These are phyloP conservation scores for Acromyrmex heyeri DNA, from an alignment of 1,140 invertebrate species.

Conservation along the genomic window DNA sequence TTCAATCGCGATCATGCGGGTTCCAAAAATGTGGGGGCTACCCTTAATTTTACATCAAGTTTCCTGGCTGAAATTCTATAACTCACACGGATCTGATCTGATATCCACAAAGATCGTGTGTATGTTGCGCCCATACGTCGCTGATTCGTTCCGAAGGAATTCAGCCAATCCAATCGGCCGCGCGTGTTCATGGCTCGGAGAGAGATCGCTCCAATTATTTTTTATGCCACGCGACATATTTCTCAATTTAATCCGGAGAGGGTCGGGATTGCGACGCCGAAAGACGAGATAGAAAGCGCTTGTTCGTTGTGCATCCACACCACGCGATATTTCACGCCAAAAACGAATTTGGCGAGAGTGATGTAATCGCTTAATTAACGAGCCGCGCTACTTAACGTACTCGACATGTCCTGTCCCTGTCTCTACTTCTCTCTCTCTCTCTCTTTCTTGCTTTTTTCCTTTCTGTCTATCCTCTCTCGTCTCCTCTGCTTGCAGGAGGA, in stretches of 20 bases:
- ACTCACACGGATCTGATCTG: constrained; percentile 52
- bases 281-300: constrained; percentile 24
- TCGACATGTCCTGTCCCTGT: constrained; percentile 26
- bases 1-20: constrained; percentile 50
- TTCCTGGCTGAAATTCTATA: constrained; percentile 19
- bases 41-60: constrained; percentile 15
- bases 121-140: constrained; percentile 31
- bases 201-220: constrained; percentile 67
- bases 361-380: constrained; percentile 73
- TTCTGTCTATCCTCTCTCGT: neutral
- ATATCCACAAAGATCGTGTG: constrained; percentile 38
- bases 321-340: constrained; percentile 65
- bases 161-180: constrained; percentile 1
- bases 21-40: constrained; percentile 8
- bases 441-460: neutral
- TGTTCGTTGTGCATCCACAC: constrained; percentile 17
- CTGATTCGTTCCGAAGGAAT: constrained; percentile 20
- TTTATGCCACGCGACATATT: constrained; percentile 59
- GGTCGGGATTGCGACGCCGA: constrained; percentile 5
- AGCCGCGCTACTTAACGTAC: constrained; percentile 48
- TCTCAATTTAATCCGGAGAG: constrained; percentile 59
- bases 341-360: constrained; percentile 55
- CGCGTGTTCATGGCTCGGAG: neutral
- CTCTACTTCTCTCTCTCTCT: neutral
- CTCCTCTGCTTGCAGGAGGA: neutral